Evolutionary conservation across 2,888 invertebrate genomes (phyloP).

Genomic region (Oxytorus armatus): DNA sequence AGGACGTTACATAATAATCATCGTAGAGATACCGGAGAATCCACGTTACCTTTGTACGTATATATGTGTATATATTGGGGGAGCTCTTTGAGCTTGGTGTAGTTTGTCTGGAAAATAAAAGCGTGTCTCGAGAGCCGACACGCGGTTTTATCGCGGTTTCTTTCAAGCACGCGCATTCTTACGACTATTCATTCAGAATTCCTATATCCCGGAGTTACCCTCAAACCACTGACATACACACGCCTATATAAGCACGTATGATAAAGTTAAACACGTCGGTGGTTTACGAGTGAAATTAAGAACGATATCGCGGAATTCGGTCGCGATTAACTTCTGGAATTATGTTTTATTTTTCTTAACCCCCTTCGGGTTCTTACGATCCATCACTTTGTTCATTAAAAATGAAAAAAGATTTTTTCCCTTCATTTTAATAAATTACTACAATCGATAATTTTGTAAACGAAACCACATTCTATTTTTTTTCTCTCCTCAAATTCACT

Average conservation of each 20-base stretch:
- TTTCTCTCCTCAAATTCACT: too few species aligned
- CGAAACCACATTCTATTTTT: too few species aligned
- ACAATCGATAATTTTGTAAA: too few species aligned
- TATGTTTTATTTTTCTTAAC: too few species aligned
- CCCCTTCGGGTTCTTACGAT: too few species aligned
- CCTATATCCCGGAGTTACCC: conserved; percentile 51
- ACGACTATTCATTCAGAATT: conserved; percentile 57
- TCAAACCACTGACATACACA: conserved; percentile 33
- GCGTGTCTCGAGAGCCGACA: conserved; percentile 35
- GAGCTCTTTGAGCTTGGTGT: background rate
- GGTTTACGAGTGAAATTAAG: too few species aligned
- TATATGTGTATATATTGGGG: background rate
- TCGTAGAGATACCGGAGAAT: conserved; percentile 5
- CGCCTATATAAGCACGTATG: background rate
- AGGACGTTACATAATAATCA: conserved; percentile 54
- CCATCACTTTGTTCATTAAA: too few species aligned
- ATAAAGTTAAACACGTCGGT: conserved; percentile 11
- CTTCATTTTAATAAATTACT: too few species aligned
- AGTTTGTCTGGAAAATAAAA: conserved; percentile 24
- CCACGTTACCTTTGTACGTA: conserved; percentile 8
- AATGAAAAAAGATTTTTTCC: too few species aligned
- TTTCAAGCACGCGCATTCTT: conserved; percentile 48
- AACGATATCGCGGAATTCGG: too few species aligned
- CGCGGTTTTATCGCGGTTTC: conserved; percentile 58
- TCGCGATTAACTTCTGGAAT: too few species aligned